Evolutionary conservation across 2,888 invertebrate genomes (phyloP).

Genomic region (Drosophila pegasa): DNA sequence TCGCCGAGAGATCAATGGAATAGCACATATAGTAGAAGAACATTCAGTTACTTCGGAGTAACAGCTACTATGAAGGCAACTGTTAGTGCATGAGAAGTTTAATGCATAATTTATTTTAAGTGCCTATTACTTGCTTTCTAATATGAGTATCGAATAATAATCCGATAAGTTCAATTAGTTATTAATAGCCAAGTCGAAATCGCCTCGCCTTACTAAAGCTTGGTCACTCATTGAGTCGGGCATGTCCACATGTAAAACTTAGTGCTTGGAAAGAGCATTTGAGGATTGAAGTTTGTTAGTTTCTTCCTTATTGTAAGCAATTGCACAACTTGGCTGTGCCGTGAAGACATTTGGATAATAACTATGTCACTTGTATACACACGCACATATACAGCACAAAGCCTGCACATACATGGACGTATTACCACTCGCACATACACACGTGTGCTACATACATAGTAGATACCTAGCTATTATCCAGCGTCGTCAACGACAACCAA

Average conservation of each 20-base stretch:
- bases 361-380: slow-evolving; percentile 60
- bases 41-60: no score
- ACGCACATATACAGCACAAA: background rate
- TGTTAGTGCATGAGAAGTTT: no score
- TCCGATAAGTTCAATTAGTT: background rate
- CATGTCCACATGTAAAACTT: background rate
- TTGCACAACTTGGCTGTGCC: slow-evolving; percentile 50
- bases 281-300: background rate
- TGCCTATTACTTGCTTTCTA: background rate
- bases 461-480: slow-evolving; percentile 65
- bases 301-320: slow-evolving; percentile 37
- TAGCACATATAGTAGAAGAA: no score
- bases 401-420: background rate
- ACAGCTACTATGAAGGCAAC: no score
- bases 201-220: no score
- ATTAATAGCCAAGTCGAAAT: no score
- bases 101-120: no score
- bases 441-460: background rate
- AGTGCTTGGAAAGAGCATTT: slow-evolving; percentile 44
- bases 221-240: background rate
- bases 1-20: background rate
- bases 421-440: slow-evolving; percentile 29
- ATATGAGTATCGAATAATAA: background rate
- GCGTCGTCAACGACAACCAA: slow-evolving; percentile 70
- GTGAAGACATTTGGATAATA: slow-evolving; percentile 72